phyloP scores from a whole-genome alignment of 1,140 invertebrate genomes.

The Zaprionus lachaisei region DNA sequence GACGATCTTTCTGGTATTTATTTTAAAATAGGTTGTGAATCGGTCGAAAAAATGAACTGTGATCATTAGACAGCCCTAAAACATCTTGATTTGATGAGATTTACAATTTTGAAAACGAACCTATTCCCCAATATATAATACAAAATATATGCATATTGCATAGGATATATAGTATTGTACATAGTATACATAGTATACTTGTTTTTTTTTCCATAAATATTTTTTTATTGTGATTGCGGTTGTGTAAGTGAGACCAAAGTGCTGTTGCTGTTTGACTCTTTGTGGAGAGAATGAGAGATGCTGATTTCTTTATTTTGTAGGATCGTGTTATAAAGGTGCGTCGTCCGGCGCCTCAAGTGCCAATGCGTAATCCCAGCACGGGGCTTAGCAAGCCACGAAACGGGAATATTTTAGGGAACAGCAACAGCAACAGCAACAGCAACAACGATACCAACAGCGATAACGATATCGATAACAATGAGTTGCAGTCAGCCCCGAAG shows the following conservation, averaged over 20 bases:
- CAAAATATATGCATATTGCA: no score
- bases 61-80: no score
- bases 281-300: slow-evolving; percentile 18
- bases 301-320: slow-evolving; percentile 43
- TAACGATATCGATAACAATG: slow-evolving; percentile 10
- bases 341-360: slow-evolving; percentile 73
- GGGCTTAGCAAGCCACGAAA: slow-evolving; percentile 48
- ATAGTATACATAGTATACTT: no score
- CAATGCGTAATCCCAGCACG: slow-evolving; percentile 64
- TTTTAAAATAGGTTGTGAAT: no score
- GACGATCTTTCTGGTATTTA: no score
- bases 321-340: slow-evolving; percentile 69
- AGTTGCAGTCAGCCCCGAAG: not conserved
- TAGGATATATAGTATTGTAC: no score
- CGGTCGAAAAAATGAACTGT: no score
- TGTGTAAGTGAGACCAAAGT: slow-evolving; percentile 11
- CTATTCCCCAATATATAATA: no score
- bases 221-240: no score
- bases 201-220: no score
- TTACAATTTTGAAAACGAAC: no score
- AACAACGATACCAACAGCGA: not conserved
- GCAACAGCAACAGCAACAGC: slow-evolving; percentile 6
- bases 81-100: no score
- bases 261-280: not conserved
- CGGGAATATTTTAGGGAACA: slow-evolving; percentile 8